Base-by-base conservation (phyloP, 2,113 vertebrate species). In the Platysternon megacephalum region DNA sequence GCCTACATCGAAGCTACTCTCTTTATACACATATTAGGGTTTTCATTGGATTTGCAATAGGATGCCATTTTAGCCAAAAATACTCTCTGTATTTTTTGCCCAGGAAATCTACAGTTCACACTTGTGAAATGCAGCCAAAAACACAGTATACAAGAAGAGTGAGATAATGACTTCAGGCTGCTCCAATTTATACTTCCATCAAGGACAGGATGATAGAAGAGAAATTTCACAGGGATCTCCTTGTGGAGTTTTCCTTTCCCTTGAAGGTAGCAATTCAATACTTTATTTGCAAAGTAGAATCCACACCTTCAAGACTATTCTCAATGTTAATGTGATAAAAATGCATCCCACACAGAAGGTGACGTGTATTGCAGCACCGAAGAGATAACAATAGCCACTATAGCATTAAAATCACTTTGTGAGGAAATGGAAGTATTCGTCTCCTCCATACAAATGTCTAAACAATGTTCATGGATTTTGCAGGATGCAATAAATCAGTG, bases 171-270 rank as follows among this genome's bases (percentile, higher is more conserved):
- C 35, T 58, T 58, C 56, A 58, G 28, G 26, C 28, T 58, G 28
- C 51, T 74, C 46, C 32, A 48, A 22, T 80, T 83, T 76, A 32
- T 5, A 39, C 52, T 91, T n/a, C 52, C 84, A 65, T 49, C 61
- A 72, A 55, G 35, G 44, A 51, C 46, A 83, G 90, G 83, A 22
- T 6, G 14, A 32, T 2, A 49, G n/a, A 74, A 1, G 2, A 58
- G 55, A 29, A 32, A 14, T 29, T 28, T 72, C 61, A 21, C 6
- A 2, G 1, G 13, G 2, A 0, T 1, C 0, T 76, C 74, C 42
- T 76, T 26, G 5, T 28, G 74, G 24, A 6, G n/a, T 68, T 28
- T n/a, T 82, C 14, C 82, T 46, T 42, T 76, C 65, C 8, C 4
- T 72, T 39, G 35, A 49, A n/a, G 88, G 85, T 65, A 92, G 76